Conservation (phyloP, 1,140 invertebrate genomes). For the Bathynomus jamesi region DNA sequence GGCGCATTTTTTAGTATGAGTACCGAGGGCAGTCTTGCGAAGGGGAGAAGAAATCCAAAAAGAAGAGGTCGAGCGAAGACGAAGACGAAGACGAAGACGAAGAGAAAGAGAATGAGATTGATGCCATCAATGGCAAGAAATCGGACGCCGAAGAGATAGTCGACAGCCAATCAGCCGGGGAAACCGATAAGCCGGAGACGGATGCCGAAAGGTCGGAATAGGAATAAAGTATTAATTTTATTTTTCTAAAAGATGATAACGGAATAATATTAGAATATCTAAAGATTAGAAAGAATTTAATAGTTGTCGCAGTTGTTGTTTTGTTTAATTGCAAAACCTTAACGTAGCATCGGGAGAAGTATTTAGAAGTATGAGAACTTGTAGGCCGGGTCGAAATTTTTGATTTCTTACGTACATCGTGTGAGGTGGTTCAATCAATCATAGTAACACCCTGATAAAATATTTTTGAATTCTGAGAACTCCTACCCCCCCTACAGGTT, state of each 20-base stretch:
- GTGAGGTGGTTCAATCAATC: no score
- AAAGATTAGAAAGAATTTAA: neutral
- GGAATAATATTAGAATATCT: neutral
- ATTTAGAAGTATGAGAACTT: neutral
- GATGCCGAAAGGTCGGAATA: slow-evolving; percentile 36
- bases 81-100: slow-evolving; percentile 12
- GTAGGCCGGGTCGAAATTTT: neutral
- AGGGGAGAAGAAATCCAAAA: slow-evolving; percentile 47
- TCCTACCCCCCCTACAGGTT: no score
- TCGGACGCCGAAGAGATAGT: slow-evolving; percentile 37
- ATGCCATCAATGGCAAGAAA: slow-evolving; percentile 38
- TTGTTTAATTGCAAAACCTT: neutral
- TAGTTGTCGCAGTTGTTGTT: neutral
- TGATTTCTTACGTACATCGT: no score
- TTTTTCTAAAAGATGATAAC: no score
- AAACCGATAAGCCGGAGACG: slow-evolving; percentile 35
- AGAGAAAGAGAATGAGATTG: slow-evolving; percentile 54
- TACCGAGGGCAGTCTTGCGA: slow-evolving; percentile 54
- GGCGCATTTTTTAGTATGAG: slow-evolving; percentile 56
- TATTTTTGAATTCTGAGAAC: no score
- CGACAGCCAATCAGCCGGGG: slow-evolving; percentile 28
- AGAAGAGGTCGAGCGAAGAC: slow-evolving; percentile 54
- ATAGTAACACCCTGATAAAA: no score
- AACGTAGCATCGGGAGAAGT: neutral
- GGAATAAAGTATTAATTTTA: slow-evolving; percentile 13